Percentiles rank a stretch among this genome's conserved stretches.
These are phyloP conservation scores for Sardina pilchardus DNA, from an alignment of 2,113 vertebrate genomes.

Conservation along the genomic window DNA sequence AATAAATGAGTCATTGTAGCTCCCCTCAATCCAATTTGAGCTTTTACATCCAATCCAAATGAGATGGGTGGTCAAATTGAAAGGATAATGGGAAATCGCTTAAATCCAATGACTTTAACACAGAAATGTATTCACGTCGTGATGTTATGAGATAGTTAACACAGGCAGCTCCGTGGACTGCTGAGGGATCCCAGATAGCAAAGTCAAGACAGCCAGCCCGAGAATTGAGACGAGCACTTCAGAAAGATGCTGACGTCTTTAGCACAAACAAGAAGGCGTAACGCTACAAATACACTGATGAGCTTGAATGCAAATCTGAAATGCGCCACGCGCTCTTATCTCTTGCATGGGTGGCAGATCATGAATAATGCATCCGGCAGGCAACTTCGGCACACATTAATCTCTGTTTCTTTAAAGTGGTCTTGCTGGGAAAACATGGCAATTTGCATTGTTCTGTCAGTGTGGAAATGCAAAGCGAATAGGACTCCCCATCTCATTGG, in stretches of 20 bases:
- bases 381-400: neutral
- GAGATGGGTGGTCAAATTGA: neutral
- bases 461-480: neutral
- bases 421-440: neutral
- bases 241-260: neutral
- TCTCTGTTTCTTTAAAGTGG: neutral
- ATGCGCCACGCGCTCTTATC: neutral
- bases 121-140: no score
- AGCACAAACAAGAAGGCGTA: neutral
- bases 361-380: neutral
- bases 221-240: neutral
- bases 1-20: neutral
- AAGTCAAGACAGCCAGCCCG: neutral
- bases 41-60: neutral
- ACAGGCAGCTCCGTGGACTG: neutral
- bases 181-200: neutral
- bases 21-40: no score
- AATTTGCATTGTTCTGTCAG: constrained; percentile 6
- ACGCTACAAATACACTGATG: neutral
- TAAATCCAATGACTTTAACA: neutral
- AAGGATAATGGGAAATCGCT: neutral
- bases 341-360: neutral
- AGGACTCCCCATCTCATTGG: neutral
- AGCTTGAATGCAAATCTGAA: neutral
- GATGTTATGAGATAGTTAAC: neutral